Evolutionary conservation across 2,797 vertebrate genomes (phyloP).

Genomic region (Pristis pectinata): DNA sequence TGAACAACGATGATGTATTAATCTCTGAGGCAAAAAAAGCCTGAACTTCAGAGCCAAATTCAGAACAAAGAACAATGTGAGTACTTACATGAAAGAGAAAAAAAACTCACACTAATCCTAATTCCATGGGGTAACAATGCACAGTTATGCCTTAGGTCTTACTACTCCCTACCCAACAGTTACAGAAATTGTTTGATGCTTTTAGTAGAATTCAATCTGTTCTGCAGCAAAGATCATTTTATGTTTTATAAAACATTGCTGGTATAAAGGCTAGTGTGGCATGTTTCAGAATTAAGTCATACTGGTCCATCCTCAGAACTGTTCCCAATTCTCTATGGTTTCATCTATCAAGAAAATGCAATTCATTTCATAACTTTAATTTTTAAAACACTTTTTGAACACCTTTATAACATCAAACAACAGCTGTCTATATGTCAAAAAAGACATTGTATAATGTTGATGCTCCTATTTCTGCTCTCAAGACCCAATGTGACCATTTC

Average conservation of each 20-base stretch:
- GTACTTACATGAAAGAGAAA: conserved; percentile 10
- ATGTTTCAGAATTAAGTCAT: neutral
- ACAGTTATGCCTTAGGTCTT: conserved; percentile 7
- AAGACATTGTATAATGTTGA: neutral
- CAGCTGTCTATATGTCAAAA: neutral
- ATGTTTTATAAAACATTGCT: neutral
- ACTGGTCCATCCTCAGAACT: neutral
- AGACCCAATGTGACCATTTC: neutral
- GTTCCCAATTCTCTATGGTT: neutral
- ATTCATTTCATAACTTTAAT: neutral
- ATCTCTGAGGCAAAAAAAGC: neutral
- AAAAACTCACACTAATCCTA: conserved; percentile 31
- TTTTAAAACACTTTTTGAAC: neutral
- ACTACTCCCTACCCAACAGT: conserved; percentile 1
- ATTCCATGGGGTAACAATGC: conserved; percentile 12
- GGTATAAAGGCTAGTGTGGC: neutral
- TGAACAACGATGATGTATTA: conserved; percentile 30
- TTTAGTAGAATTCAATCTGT: neutral
- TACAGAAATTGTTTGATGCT: conserved; percentile 30
- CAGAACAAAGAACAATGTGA: conserved; percentile 27
- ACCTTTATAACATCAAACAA: neutral
- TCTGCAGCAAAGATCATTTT: neutral
- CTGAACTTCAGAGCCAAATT: neutral
- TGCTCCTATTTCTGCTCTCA: neutral
- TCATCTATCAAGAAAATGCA: too few relatives aligned